These are phyloP conservation scores for Hydrozoanthus tunicans DNA, from an alignment of 64 coral and sea anemone genomes.

Conservation along the genomic window DNA sequence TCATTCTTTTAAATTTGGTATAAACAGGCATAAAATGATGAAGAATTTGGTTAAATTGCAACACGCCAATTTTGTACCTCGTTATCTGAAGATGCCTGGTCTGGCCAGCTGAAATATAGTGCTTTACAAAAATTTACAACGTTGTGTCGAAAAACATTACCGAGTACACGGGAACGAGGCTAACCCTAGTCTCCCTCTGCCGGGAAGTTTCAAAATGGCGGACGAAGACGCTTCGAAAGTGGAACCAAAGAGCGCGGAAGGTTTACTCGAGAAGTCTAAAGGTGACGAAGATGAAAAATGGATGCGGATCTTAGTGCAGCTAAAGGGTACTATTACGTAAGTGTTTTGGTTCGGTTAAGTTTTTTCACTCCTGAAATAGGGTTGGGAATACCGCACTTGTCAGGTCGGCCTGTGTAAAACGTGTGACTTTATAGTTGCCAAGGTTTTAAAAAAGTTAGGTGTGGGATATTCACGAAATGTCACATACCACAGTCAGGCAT, in stretches of 20 bases:
- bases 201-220: conserved; percentile 32
- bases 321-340: conserved; percentile 3
- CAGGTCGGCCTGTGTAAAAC: neutral
- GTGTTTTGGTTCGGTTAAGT: neutral
- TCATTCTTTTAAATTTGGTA: no score
- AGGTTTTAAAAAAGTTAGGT: no score
- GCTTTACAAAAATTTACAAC: no score
- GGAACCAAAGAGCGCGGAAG: neutral
- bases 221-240: neutral
- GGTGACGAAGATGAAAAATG: neutral
- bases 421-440: no score
- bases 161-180: neutral
- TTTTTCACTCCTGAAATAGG: neutral
- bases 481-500: no score
- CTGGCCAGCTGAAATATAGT: no score
- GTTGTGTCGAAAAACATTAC: no score
- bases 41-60: no score
- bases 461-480: no score
- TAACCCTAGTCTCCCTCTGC: neutral
- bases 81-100: no score
- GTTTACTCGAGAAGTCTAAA: neutral
- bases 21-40: no score
- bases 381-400: neutral
- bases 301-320: neutral
- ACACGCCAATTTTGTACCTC: no score